A percentile compares a stretch with the other conserved stretches of the same genome.
Conservation (phyloP, 2,797 vertebrate species). For the Gorsachius magnificus region DNA sequence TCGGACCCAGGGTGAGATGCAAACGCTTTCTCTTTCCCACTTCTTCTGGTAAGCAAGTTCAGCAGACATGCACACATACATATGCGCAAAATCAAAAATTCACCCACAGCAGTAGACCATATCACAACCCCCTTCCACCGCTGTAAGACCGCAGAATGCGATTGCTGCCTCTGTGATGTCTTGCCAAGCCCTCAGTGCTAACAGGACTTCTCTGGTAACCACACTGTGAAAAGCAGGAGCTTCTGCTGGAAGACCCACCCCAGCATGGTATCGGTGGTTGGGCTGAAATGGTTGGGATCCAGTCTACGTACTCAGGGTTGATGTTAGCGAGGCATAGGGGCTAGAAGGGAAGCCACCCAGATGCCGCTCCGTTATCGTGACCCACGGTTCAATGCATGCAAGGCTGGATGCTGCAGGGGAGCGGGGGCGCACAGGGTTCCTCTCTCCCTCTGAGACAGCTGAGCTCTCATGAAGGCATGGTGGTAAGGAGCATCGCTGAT, state of each 20-base stretch:
- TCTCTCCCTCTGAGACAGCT: neutral
- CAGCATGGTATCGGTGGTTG: neutral
- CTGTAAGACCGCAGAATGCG: neutral
- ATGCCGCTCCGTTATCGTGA: rapidly evolving
- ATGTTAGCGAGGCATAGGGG: neutral
- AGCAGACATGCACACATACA: neutral
- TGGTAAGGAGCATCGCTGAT: neutral
- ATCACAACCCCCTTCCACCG: neutral
- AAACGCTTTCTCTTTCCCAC: neutral
- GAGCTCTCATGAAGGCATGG: neutral
- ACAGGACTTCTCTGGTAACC: neutral
- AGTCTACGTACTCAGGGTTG: neutral
- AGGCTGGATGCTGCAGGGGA: neutral
- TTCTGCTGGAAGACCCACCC: neutral
- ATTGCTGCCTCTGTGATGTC: neutral
- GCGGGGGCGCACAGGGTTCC: too few species aligned
- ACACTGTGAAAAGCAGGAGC: rapidly evolving
- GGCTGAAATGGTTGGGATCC: neutral
- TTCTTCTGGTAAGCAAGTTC: neutral
- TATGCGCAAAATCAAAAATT: neutral
- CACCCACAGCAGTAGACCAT: neutral
- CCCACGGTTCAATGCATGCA: rapidly evolving
- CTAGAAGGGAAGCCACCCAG: neutral
- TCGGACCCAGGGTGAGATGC: neutral
- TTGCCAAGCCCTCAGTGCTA: neutral